Conservation (phyloP, 2,888 invertebrate species). For the Apamea crenata region DNA sequence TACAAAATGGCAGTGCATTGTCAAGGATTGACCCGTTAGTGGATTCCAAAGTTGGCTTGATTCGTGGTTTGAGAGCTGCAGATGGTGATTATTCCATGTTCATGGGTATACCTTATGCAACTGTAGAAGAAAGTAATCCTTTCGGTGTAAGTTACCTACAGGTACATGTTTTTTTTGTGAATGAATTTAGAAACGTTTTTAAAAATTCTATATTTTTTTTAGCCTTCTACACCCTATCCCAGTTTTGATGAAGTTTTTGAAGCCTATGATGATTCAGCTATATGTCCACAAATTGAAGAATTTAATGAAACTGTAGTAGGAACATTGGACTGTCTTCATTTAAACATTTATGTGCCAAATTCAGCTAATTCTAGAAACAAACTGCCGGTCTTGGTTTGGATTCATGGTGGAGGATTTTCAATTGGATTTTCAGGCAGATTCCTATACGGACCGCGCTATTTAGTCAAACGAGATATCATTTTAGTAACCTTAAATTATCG, state of each 20-base stretch:
- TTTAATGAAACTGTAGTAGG: slow-evolving; percentile 69
- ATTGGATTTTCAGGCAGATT: slow-evolving; percentile 71
- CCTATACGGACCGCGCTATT: slow-evolving; percentile 73
- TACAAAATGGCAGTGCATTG: slow-evolving; percentile 55
- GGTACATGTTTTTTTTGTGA: neutral
- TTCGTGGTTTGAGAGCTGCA: slow-evolving; percentile 75
- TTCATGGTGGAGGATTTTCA: slow-evolving; percentile 76
- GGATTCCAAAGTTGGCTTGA: slow-evolving; percentile 73
- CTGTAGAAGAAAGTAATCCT: slow-evolving; percentile 74
- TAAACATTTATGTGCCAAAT: slow-evolving; percentile 78
- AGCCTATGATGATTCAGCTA: slow-evolving; percentile 76
- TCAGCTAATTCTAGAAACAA: slow-evolving; percentile 69
- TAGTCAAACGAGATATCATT: slow-evolving; percentile 77
- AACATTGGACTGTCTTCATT: slow-evolving; percentile 75
- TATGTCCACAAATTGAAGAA: slow-evolving; percentile 77
- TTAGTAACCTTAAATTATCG: slow-evolving; percentile 81
- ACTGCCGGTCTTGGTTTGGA: slow-evolving; percentile 78
- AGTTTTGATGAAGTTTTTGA: slow-evolving; percentile 74
- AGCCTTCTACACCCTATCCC: slow-evolving; percentile 74
- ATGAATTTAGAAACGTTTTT: too few relatives aligned
- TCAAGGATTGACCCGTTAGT: slow-evolving; percentile 76
- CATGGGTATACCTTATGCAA: slow-evolving; percentile 81
- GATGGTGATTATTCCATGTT: slow-evolving; percentile 80
- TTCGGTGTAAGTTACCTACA: slow-evolving; percentile 76
- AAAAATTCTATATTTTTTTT: slow-evolving; percentile 51